Evolutionary conservation across 92 coral and sea anemone genomes (phyloP), one percentile per base, ranked within the genome.

Genomic region (Muricea muricata): DNA sequence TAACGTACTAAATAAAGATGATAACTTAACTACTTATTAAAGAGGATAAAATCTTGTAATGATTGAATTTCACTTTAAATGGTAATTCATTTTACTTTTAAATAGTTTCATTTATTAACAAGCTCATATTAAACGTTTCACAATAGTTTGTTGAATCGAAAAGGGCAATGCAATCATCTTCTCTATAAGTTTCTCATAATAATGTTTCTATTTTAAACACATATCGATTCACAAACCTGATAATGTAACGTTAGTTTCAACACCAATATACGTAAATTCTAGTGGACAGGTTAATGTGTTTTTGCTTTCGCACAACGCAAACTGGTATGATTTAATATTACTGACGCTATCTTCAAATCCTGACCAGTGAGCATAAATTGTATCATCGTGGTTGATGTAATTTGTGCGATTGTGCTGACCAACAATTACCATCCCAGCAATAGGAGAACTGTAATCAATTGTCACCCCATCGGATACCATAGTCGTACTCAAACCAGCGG

Each of bases 381-480:
- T 61, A 24, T 90, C 93, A 12, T 82, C 88, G 10, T 86, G 69
- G 48, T 73, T 87, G 45, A 90, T 65, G 73, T 90, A 90, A 30
- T 67, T 88, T 4, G 76, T 77, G 10, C 75, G 89, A 26, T 79
- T 40, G n/a, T 34, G 65, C 33, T 86, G 56, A 71, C 98, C 99
- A 69, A 88, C 96, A 31, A 78, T 57, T 13, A 97, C 98, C 31
- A 48, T 56, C 0, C 99, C 99, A 10, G 93, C 66, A 9, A n/a
- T 33, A 1, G 99, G 99, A 12, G 97, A 94, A 34, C 92, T 97
- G 81, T 73, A 84, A 73, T 93, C 99, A 34, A 93, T 88, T 23
- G 86, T 89, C 21, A 94, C 98, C 33, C 98, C 99, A 82, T 97
- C 93, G 37, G 99, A 92, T 12, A 90, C 91, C 61, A 94, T 73